Percentiles rank a stretch among this genome's conserved stretches.
Evolutionary conservation across 2,797 vertebrate species (phyloP).

Genomic region (Psittacula echo): DNA sequence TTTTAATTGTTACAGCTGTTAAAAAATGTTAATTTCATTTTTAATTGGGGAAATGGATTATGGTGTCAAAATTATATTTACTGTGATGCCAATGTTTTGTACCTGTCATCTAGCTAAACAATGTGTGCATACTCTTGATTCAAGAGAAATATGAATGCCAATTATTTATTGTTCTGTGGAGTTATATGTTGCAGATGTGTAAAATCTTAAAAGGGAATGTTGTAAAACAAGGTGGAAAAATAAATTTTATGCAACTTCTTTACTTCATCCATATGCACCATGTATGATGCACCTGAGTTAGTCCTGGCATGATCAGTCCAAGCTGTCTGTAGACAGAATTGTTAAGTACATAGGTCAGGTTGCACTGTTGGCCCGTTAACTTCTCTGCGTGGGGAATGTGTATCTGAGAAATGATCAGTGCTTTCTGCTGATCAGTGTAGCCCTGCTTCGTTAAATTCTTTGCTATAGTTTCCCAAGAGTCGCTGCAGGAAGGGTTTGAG

Average conservation of each 20-base stretch:
- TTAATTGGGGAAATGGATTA: constrained; percentile 57
- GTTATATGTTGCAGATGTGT: constrained; percentile 76
- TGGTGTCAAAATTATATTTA: constrained; percentile 68
- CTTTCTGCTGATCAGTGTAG: neutral
- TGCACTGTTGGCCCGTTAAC: accelerated
- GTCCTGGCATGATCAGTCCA: neutral
- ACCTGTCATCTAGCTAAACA: constrained; percentile 67
- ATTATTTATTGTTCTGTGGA: constrained; percentile 84
- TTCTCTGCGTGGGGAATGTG: neutral
- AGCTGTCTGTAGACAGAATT: neutral
- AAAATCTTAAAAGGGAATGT: constrained; percentile 79
- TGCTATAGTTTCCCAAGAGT: neutral
- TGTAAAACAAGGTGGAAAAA: constrained; percentile 80
- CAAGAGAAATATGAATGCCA: constrained; percentile 53
- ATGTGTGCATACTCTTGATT: constrained; percentile 79
- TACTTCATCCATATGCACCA: neutral
- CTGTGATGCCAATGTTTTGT: constrained; percentile 63
- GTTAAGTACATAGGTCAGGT: accelerated
- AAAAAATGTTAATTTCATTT: constrained; percentile 50
- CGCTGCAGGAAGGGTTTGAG: neutral
- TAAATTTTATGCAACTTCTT: constrained; percentile 78
- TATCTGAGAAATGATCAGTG: accelerated
- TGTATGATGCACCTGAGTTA: neutral
- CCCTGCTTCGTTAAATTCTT: neutral
- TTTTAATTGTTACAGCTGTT: constrained; percentile 55